Evolutionary conservation across 2,113 vertebrate species (phyloP).

Genomic region (Marmota flaviventris): DNA sequence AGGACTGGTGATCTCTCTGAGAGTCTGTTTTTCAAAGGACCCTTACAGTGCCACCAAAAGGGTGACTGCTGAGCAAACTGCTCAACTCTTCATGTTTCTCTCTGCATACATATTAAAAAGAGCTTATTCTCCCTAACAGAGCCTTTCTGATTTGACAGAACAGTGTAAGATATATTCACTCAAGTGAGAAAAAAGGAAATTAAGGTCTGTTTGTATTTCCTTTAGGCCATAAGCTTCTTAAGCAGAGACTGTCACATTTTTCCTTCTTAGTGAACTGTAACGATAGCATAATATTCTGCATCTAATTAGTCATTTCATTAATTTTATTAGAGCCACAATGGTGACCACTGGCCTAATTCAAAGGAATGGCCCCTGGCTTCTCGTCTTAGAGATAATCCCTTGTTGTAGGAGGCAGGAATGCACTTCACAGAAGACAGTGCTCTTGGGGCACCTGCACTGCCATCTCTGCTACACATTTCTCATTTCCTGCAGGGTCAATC

Average conservation of each 20-base stretch:
- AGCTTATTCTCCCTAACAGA: slow-evolving; percentile 52
- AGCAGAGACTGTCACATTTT: not conserved
- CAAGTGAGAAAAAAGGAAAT: slow-evolving; percentile 81
- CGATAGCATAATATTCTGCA: slow-evolving; percentile 33
- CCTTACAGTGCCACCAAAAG: not conserved
- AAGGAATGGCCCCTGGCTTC: not conserved
- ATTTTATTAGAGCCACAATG: not conserved
- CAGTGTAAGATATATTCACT: slow-evolving; percentile 69
- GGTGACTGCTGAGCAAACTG: not conserved
- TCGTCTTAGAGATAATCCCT: slow-evolving; percentile 13
- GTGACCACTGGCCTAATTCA: slow-evolving; percentile 30
- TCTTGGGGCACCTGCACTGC: fast-evolving
- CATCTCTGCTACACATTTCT: not conserved
- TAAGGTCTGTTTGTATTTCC: slow-evolving; percentile 78
- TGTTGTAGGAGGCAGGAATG: not conserved
- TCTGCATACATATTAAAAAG: slow-evolving; percentile 57
- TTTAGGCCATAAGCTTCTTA: slow-evolving; percentile 73
- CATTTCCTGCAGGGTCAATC: not conserved
- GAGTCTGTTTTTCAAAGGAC: not conserved
- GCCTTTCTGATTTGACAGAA: slow-evolving; percentile 70
- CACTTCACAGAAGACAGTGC: not conserved
- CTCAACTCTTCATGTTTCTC: not conserved
- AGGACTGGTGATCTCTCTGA: not conserved
- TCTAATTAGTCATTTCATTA: slow-evolving; percentile 71
- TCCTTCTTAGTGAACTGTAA: slow-evolving; percentile 32